Evolutionary conservation across 2,888 invertebrate genomes (phyloP), one percentile per base, ranked within the genome.

Genomic region (Parelbella ahira): DNA sequence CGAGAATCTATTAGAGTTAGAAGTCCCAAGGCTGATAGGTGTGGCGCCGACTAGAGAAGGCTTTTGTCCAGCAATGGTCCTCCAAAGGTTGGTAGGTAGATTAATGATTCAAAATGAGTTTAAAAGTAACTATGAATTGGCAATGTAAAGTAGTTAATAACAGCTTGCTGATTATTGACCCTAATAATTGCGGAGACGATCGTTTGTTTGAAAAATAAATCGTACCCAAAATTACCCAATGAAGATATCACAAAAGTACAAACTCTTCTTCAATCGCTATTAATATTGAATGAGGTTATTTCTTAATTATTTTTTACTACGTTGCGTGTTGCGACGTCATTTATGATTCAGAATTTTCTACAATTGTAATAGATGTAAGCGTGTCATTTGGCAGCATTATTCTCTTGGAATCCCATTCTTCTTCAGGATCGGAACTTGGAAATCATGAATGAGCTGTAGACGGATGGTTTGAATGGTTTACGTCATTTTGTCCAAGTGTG

Each of bases 141-240:
- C n/a, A n/a, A n/a, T n/a, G n/a, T n/a, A 33, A 12, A 11, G 2
- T 21, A 11, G 12, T 5, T 8, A 12, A 23, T 23, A 15, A 2
- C 7, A 21, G 10, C 5, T 32, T 12, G 21, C 12, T 32, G 12
- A 28, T 10, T 24, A 4, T n/a, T 21, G 13, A 5, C 21, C 20
- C 21, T 21, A 21, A 33, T 19, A 32, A 20, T 8, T 7, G 39
- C 39, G 39, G 24, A 39, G 32, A 25, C 30, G 39, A 39, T 12
- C 8, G 13, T 38, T 18, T 32, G 32, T 25, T 39, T 39, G 18
- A 8, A 29, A 21, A 39, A 39, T 39, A 39, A 39, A 39, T 39
- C 39, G 18, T 24, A 32, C 19, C 32, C 32, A 23, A 13, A 18
- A 24, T 8, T 38, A 19, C 30, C 8, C 10, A 24, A 29, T 39